Base-by-base conservation (phyloP, 2,113 vertebrate species). In the Microtus richardsoni region DNA sequence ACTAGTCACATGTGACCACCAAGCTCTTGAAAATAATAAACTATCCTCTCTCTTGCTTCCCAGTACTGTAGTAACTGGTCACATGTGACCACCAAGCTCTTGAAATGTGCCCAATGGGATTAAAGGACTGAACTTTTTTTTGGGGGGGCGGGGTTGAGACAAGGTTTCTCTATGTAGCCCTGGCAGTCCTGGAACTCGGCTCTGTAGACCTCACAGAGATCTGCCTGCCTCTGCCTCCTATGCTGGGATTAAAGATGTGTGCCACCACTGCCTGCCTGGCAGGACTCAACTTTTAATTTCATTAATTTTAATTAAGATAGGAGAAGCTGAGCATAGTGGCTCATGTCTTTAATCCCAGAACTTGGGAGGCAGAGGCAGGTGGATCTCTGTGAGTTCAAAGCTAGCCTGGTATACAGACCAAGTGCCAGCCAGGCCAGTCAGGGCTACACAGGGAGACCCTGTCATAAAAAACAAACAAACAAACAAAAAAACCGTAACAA, bases 51-150 rank as follows among this genome's bases (percentile, higher is more conserved):
- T 74, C 22, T 8, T 49, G 33, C 14, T 58, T 19, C 21, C n/a
- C 52, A 70, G 64, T 84, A 71, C 41, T 64, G n/a, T 21, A 71
- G 39, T 74, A 75, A 74, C 71, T 73, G 54, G 54, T 54, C n/a
- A 87, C 8, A 41, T n/a, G 64, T 82, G 49, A 80, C 54, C 91
- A 36, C 7, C 77, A 74, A 80, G 33, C 17, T 64, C 39, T 2
- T 96, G 49, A 80, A 88, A 92, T 74, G 28, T 74, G 73, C 44
- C 86, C 86, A 64, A 39, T 77, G 60, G 95, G 64, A 91, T 39
- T 12, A 8, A 79, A 79, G 30, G 47, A 47, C 44, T 77, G 12
- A 36, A 66, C 28, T 66, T 66, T 66, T 66, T 66, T 64, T 64
- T 28, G 54, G 5, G 1, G 19, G 17, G 19, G 19, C 19, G 19